A percentile compares a stretch with the other conserved stretches of the same genome.
Evolutionary conservation across 2,888 invertebrate species (phyloP).

Genomic region (Dugesia japonica): DNA sequence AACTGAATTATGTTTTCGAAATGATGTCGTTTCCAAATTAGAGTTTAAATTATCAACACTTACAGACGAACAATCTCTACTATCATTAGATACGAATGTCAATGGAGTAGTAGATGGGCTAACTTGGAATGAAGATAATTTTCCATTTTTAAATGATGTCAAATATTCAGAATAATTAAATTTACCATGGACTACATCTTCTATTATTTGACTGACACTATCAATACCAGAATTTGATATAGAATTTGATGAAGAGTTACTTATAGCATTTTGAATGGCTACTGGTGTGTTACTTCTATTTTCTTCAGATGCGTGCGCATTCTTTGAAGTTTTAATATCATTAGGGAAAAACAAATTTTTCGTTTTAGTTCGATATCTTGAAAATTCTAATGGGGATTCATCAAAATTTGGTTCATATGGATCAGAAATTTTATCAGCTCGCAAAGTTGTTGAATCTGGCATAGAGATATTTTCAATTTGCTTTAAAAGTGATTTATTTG

Average conservation of each 20-base stretch:
- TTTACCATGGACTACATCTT: constrained; percentile 34
- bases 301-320: background rate
- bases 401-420: constrained; percentile 35
- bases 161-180: constrained; percentile 26
- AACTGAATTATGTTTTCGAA: background rate
- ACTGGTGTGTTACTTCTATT: background rate
- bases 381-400: constrained; percentile 26
- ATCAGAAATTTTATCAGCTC: background rate
- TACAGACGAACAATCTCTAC: background rate
- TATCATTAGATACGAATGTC: background rate
- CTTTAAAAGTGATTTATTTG: background rate
- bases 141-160: background rate
- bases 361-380: background rate
- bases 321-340: background rate
- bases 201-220: constrained; percentile 22
- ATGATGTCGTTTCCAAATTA: background rate
- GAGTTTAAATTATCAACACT: background rate
- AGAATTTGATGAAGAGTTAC: background rate
- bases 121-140: constrained; percentile 4
- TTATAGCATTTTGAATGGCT: background rate
- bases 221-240: background rate
- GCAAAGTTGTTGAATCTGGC: background rate
- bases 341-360: background rate
- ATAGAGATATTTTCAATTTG: background rate
- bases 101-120: background rate